Base-by-base conservation (phyloP, 2,113 vertebrate species). In the Antidorcas marsupialis region DNA sequence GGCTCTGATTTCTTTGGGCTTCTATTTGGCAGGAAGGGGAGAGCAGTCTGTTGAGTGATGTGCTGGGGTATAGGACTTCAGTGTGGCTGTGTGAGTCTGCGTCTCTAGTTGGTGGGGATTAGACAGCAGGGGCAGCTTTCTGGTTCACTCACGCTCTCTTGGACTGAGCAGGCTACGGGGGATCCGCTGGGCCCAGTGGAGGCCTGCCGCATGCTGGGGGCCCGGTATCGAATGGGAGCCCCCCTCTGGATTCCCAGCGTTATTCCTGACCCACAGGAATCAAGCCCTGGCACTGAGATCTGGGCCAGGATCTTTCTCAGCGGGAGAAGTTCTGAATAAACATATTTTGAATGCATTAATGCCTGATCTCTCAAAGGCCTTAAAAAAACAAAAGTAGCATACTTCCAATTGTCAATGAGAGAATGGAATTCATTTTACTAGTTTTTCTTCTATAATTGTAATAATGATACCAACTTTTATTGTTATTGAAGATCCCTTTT, bases 381-480 rank as follows among this genome's bases (percentile, higher is more conserved):
- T 62, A 21, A 57, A 55, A 81, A 60, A 53, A 59, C 39, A 15
- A 43, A 6, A 23, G 7, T 39, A 74, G 57, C 30, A 15, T 85
- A 21, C 39, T 89, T 91, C 17, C 17, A 33, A 1, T 87, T 78
- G 50, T 76, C 30, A 47, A 0, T 47, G 52, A 85, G 59, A 95
- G 36, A 83, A 57, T 82, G 27, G n/a, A 81, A 45, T 93, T 94
- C 14, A 52, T 83, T 79, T 67, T 86, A 30, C 62, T 79, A 43
- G 52, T 27, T 64, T 94, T 89, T 74, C 52, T 91, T 91, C 27
- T 74, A 21, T 5, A 60, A 5, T 23, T 67, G 87, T 87, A 14
- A 52, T n/a, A 88, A 14, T 50, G n/a, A 19, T 36, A n/a, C 7
- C n/a, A 45, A 47, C 27, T 64, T 17, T 88, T 27, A 14, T 93